Evolutionary conservation across 2,113 vertebrate genomes (phyloP).

Genomic region (Antechinus stuartii): DNA sequence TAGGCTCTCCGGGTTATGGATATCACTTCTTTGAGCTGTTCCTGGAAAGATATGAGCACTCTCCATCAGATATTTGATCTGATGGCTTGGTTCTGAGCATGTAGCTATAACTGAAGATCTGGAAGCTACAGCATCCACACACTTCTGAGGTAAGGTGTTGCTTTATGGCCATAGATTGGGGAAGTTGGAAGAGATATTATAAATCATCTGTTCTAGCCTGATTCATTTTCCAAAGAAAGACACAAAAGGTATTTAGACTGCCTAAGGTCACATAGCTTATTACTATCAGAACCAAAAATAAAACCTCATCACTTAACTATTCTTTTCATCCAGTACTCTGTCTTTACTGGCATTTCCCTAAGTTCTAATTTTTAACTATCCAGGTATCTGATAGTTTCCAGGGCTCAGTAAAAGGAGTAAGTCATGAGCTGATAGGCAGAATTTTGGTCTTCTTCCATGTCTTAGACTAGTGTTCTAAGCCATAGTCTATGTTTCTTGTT

Average conservation of each 20-base stretch:
- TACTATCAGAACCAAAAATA: not conserved
- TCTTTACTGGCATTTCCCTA: not conserved
- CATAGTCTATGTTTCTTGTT: not conserved
- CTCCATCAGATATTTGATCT: not conserved
- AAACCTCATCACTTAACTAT: not conserved
- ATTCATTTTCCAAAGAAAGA: not conserved
- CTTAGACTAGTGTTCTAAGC: not conserved
- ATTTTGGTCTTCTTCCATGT: not conserved
- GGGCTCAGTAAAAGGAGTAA: not conserved
- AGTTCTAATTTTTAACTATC: not conserved
- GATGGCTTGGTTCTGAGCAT: not conserved
- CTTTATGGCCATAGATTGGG: not conserved
- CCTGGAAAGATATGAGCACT: not conserved
- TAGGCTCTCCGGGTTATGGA: not conserved
- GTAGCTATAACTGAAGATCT: not conserved
- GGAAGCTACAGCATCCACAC: rapidly evolving
- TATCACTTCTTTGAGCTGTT: not conserved
- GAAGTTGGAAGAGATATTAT: not conserved
- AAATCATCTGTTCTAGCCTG: not conserved
- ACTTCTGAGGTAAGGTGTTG: slow-evolving; percentile 31
- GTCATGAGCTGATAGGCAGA: not conserved
- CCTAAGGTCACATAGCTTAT: not conserved
- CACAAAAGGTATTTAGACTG: not conserved
- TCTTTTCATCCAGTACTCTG: not conserved
- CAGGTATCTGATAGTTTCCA: not conserved